phyloP scores from a whole-genome alignment of 1,140 invertebrate genomes.

The Ceratoteleas bidentatus region DNA sequence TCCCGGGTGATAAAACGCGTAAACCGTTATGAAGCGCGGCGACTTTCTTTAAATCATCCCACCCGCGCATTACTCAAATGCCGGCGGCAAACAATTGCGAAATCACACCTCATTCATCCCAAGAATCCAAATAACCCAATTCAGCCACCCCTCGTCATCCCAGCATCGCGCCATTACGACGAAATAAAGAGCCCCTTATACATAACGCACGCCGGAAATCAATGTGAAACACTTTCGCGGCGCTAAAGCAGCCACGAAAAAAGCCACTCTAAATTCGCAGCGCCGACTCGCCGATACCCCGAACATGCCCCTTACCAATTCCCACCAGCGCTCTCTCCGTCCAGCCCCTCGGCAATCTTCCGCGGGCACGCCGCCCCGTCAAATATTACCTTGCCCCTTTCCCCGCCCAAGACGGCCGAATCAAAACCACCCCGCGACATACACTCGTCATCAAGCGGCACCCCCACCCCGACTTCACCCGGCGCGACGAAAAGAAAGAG shows the following conservation, averaged over 20 bases:
- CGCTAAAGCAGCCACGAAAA: conserved; percentile 9
- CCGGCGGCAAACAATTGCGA: conserved; percentile 20
- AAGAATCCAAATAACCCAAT: conserved; percentile 37
- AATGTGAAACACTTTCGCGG: conserved; percentile 40
- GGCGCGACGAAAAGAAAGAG: no score
- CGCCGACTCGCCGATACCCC: conserved; percentile 20
- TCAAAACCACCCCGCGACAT: conserved; percentile 14
- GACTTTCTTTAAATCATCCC: conserved; percentile 31
- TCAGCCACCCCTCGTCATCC: conserved; percentile 4
- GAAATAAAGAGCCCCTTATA: conserved; percentile 26
- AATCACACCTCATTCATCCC: conserved; percentile 32
- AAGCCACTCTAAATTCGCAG: conserved; percentile 38
- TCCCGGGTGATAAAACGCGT: conserved; percentile 10
- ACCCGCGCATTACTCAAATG: conserved; percentile 22
- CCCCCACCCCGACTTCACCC: background rate
- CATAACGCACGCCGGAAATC: conserved; percentile 25
- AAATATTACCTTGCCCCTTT: conserved; percentile 16
- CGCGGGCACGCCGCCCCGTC: conserved; percentile 1
- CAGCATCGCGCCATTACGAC: conserved; percentile 9
- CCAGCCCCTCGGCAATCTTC: conserved; percentile 28
- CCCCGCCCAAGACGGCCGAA: conserved; percentile 10
- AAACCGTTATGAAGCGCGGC: conserved; percentile 13
- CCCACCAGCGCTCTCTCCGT: background rate
- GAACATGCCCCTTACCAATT: conserved; percentile 23
- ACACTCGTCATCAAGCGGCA: conserved; percentile 18